Conservation (phyloP, 2,888 invertebrate species). For the Tetranychus piercei region DNA sequence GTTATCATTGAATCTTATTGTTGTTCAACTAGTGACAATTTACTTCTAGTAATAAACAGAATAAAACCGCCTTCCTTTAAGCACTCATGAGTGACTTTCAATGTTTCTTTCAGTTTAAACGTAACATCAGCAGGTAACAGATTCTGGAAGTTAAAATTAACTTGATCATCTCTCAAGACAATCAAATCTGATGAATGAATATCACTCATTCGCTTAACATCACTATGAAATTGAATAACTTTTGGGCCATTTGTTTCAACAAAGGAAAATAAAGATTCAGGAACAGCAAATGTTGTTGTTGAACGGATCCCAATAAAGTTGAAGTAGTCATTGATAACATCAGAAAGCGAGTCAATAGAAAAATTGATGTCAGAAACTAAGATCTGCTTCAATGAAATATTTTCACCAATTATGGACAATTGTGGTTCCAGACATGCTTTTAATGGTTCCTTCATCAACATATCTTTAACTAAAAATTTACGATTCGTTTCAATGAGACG, state of each 20-base stretch:
- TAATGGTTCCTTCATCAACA: background rate
- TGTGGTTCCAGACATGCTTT: background rate
- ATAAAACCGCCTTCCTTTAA: conserved; percentile 11
- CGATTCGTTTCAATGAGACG: background rate
- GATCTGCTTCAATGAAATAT: background rate
- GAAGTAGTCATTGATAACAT: background rate
- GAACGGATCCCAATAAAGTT: background rate
- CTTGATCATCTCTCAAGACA: background rate
- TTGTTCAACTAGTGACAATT: conserved; percentile 5
- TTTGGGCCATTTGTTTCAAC: background rate
- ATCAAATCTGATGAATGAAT: conserved; percentile 2
- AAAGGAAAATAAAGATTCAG: background rate
- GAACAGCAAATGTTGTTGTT: background rate
- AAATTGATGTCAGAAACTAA: background rate
- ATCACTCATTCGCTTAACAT: background rate
- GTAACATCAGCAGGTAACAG: background rate
- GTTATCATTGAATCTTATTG: background rate
- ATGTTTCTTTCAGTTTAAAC: conserved; percentile 4
- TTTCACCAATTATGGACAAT: background rate
- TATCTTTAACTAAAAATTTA: background rate
- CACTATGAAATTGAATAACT: background rate
- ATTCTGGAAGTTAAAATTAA: background rate
- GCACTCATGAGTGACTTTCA: background rate
- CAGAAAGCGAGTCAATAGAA: background rate
- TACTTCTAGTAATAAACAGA: background rate